Evolutionary conservation across 2,888 invertebrate genomes (phyloP), one percentile per base, ranked within the genome.

Genomic region (Sesia bembeciformis): DNA sequence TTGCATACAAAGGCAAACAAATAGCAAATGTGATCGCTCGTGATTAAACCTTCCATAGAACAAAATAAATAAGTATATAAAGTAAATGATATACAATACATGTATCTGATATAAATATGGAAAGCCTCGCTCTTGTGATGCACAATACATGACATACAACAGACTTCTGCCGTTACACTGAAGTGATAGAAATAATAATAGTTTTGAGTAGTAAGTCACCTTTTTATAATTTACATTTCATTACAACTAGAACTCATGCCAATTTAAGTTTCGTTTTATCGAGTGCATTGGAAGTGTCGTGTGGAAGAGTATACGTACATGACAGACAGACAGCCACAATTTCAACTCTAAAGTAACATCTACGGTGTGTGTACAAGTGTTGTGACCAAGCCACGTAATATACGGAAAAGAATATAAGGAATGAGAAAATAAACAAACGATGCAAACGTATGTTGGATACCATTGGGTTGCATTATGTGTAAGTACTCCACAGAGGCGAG

Each of bases 171-270:
- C 62, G 62, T 72, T 68, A 76, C 70, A 72, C 66, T 70, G 66
- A 76, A 76, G 78, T 76, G 78, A 81, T 74, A 81, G 72, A 74
- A 67, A 67, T 73, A 67, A 72, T 71, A 71, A 81, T 85, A 91
- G 92, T 92, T 92, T 92, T 92, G 91, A 91, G 92, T 93, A 93
- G 93, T 93, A 93, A 92, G 92, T 92, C 93, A 93, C 92, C 93
- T 91, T 90, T 89, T 76, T 58, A 38, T 52, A 51, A 55, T 65
- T 69, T 69, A 68, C 64, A 69, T 74, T 72, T 76, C 1, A 49
- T 23, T 23, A 23, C 23, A 23, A 23, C 23, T 23, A 79, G 71
- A 65, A 76, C 73, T 74, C 87, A 87, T 87, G 87, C 85, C 75
- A 76, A 68, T 71, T 61, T 61, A 71, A 67, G 62, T 67, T 60